These are phyloP conservation scores for Endomychus coccineus DNA, from an alignment of 2,888 invertebrate genomes.

Conservation along the genomic window DNA sequence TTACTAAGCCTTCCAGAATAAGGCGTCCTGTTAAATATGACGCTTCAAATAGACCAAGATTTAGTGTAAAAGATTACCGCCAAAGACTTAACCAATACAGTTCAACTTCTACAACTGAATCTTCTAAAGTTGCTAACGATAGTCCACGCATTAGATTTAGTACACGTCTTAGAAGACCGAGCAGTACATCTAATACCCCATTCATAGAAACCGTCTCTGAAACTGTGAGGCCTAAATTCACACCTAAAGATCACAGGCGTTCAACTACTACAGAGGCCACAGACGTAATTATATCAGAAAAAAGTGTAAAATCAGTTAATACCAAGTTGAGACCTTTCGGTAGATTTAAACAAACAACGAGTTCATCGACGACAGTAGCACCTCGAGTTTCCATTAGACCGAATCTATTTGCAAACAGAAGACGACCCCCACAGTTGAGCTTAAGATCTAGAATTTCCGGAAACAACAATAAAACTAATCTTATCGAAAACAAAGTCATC, in stretches of 20 bases:
- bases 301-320: conserved; percentile 30
- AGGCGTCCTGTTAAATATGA: conserved; percentile 48
- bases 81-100: conserved; percentile 52
- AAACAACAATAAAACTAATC: not conserved
- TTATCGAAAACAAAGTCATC: conserved; percentile 32
- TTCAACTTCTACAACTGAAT: conserved; percentile 31
- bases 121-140: conserved; percentile 18
- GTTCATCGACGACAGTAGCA: conserved; percentile 31
- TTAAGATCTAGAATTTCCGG: conserved; percentile 10
- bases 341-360: conserved; percentile 33
- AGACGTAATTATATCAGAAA: conserved; percentile 29
- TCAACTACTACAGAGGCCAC: conserved; percentile 18
- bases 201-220: conserved; percentile 37
- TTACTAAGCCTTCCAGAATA: conserved; percentile 30
- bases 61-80: conserved; percentile 71
- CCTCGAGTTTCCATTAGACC: conserved; percentile 38
- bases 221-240: conserved; percentile 39
- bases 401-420: conserved; percentile 31
- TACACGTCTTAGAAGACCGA: conserved; percentile 44
- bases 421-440: conserved; percentile 29
- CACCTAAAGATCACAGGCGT: conserved; percentile 40
- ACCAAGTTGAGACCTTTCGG: conserved; percentile 38
- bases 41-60: conserved; percentile 55
- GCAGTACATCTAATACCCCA: conserved; percentile 40
- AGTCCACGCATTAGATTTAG: conserved; percentile 45